These are phyloP conservation scores for Rhombomys opimus DNA, from an alignment of 2,113 vertebrate species.

Conservation along the genomic window DNA sequence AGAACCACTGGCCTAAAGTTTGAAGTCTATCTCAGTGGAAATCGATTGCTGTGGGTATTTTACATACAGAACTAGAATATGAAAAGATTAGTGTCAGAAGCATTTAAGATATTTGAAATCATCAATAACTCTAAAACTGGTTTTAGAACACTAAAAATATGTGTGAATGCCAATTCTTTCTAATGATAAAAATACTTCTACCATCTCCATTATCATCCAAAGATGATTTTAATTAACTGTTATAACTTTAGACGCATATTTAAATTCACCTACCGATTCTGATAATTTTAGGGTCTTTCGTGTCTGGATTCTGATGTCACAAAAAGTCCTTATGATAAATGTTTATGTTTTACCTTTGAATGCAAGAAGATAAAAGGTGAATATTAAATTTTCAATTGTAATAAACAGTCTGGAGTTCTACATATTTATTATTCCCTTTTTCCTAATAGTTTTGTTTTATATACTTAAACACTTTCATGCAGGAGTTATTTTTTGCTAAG, in stretches of 20 bases:
- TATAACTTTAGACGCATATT: neutral
- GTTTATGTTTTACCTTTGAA: conserved; percentile 22
- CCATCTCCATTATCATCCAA: neutral
- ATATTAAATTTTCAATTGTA: conserved; percentile 30
- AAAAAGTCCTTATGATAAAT: neutral
- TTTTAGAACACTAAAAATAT: conserved; percentile 12
- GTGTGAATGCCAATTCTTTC: neutral
- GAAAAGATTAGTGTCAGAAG: neutral
- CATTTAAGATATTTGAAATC: neutral
- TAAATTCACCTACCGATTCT: neutral
- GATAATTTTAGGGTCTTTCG: neutral
- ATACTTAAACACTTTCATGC: conserved; percentile 35
- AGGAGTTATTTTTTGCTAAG: neutral
- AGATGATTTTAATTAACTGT: neutral
- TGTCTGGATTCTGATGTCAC: neutral
- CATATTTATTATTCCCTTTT: neutral
- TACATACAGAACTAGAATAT: neutral
- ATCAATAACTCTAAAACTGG: conserved; percentile 3
- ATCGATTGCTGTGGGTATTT: neutral
- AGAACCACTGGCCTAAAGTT: neutral
- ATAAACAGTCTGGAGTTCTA: neutral
- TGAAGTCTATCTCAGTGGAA: neutral
- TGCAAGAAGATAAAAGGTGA: neutral
- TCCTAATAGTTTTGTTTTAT: neutral
- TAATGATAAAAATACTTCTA: neutral